A percentile compares a stretch with the other conserved stretches of the same genome.
These are phyloP conservation scores for Acrocephalus scirpaceus DNA, from an alignment of 2,797 vertebrate genomes.

Conservation along the genomic window DNA sequence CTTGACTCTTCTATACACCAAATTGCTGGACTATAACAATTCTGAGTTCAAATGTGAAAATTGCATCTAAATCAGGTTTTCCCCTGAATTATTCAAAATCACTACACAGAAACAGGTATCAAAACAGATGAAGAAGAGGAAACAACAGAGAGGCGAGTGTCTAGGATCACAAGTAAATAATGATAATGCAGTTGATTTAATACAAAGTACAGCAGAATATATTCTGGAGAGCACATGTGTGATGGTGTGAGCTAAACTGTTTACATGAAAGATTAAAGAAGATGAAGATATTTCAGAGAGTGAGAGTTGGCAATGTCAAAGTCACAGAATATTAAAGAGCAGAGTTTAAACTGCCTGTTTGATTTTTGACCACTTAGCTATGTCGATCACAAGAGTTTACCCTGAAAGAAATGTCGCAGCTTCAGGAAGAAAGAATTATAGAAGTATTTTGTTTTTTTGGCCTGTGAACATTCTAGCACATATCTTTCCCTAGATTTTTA, in stretches of 20 bases:
- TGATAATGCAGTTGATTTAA: neutral
- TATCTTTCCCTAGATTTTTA: neutral
- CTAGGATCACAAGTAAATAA: conserved; percentile 4
- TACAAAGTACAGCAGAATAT: neutral
- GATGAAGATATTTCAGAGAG: conserved; percentile 40
- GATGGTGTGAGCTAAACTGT: conserved; percentile 18
- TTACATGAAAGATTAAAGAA: conserved; percentile 58
- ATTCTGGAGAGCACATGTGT: neutral
- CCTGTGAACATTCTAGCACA: neutral
- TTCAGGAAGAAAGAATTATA: neutral
- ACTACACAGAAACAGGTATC: neutral
- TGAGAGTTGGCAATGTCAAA: conserved; percentile 24
- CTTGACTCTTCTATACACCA: neutral
- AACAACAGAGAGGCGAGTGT: neutral
- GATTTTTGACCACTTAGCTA: neutral
- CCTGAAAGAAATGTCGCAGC: neutral
- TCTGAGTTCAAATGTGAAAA: neutral
- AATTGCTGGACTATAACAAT: neutral
- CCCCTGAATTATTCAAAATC: neutral
- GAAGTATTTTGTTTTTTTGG: neutral
- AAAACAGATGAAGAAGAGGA: neutral
- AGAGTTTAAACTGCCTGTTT: neutral
- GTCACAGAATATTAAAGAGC: conserved; percentile 44
- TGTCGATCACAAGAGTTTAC: neutral
- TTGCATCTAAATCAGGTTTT: neutral